phyloP scores from a whole-genome alignment of 2,113 vertebrate species.

The Archilochus colubris region DNA sequence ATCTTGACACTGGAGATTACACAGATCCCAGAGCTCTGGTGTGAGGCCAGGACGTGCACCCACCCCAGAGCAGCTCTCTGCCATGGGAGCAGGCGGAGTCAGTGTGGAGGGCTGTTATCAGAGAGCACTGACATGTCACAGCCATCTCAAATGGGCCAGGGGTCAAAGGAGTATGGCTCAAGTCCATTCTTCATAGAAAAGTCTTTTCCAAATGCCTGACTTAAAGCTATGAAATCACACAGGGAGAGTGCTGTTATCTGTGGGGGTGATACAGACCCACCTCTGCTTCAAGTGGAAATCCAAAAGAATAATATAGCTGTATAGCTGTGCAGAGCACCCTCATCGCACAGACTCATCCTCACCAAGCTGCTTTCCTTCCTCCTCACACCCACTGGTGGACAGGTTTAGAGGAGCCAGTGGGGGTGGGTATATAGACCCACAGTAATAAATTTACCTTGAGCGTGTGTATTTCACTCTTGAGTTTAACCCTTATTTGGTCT shows the following conservation, averaged over 20 bases:
- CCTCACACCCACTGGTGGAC: not conserved
- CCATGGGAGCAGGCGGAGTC: not conserved
- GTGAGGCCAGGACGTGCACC: not conserved
- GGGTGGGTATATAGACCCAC: not conserved
- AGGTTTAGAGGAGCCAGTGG: not conserved
- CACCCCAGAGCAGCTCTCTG: rapidly evolving
- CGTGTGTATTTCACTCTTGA: not conserved
- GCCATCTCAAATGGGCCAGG: not conserved
- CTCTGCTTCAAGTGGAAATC: not conserved
- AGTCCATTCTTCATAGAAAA: constrained; percentile 21
- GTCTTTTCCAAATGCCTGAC: not conserved
- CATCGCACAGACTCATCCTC: not conserved
- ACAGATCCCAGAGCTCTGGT: constrained; percentile 51
- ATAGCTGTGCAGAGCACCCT: not conserved
- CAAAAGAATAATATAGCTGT: not conserved
- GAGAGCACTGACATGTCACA: not conserved
- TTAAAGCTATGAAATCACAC: not conserved
- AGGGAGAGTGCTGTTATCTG: constrained; percentile 19
- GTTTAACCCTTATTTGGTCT: not conserved
- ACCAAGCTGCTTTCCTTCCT: not conserved
- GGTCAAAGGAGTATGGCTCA: constrained; percentile 31
- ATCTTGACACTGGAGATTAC: constrained; percentile 66
- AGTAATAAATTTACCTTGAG: not conserved
- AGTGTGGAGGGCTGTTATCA: not conserved
- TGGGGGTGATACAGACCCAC: constrained; percentile 6